Evolutionary conservation across 2,888 invertebrate species (phyloP), one percentile per base, ranked within the genome.

Genomic region (Conistra vaccinii): DNA sequence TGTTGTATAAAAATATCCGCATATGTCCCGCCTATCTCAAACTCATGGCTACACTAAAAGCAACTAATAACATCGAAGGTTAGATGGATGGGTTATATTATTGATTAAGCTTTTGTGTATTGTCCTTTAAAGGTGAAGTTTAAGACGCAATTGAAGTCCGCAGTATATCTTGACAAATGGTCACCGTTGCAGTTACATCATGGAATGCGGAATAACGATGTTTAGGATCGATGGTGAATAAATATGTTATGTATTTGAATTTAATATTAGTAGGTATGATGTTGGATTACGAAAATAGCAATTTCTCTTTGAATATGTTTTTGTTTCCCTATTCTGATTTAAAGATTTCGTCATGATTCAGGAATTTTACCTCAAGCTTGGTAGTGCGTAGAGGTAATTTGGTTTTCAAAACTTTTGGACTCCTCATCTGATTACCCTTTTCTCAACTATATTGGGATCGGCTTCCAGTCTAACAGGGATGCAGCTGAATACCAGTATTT

Each of bases 31-130:
- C 7, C 6, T 60, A 61, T 23, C 48, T 26, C 1, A n/a, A 48
- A 71, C 45, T 23, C 60, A 48, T 87, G 87, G 85, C 74, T 9
- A 72, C 72, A 69, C 81, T 79, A 81, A 67, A 80, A 78, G 83
- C 88, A 90, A 89, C 89, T 91, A 91, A 90, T 91, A 91, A 88
- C 90, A 89, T 88, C 87, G 92, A 92, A 93, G 91, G 91, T 92
- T 93, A 92, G 90, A 93, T 91, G 86, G 90, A 90, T 92, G 89
- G 84, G 86, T 89, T 90, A 85, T 89, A 84, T 90, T 90, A 89
- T 89, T 91, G 91, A 93, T 93, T 91, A 91, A 87, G 87, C 87
- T 89, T 91, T 91, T 92, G 89, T 92, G 89, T 88, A 87, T 87
- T 89, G 90, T 90, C 86, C 88, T 90, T 90, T 90, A 91, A 92